phyloP scores from a whole-genome alignment of 1,140 invertebrate species.

The Micrasema longulum region DNA sequence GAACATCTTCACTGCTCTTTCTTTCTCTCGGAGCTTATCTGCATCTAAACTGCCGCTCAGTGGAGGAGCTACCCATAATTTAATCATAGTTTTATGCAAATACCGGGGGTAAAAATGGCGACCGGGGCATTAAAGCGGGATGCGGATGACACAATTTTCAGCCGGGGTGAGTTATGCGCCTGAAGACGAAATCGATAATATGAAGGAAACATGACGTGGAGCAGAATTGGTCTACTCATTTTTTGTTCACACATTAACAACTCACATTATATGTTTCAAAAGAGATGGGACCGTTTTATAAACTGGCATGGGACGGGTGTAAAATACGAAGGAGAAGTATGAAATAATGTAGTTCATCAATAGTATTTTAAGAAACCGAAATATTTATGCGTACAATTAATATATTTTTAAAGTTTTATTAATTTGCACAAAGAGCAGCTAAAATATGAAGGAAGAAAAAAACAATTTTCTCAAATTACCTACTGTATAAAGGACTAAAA shows the following conservation, averaged over 20 bases:
- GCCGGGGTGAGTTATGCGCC: constrained; percentile 37
- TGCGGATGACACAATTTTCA: constrained; percentile 43
- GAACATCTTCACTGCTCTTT: constrained; percentile 4
- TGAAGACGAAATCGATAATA: constrained; percentile 30
- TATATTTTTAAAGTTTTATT: too few species aligned
- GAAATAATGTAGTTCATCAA: too few species aligned
- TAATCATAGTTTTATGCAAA: constrained; percentile 56
- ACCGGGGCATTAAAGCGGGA: constrained; percentile 15
- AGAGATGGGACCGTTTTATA: too few species aligned
- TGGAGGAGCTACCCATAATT: constrained; percentile 49
- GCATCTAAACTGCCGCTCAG: constrained; percentile 53
- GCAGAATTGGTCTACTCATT: not conserved
- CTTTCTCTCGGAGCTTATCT: constrained; percentile 45
- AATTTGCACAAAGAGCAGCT: too few species aligned
- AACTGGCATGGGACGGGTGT: too few species aligned
- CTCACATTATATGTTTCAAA: too few species aligned
- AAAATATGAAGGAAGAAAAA: too few species aligned
- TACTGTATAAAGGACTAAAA: too few species aligned
- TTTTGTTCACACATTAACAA: not conserved
- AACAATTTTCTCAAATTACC: too few species aligned
- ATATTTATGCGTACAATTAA: too few species aligned
- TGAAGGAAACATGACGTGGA: not conserved
- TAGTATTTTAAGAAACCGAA: too few species aligned
- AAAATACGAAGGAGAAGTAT: too few species aligned
- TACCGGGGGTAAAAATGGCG: constrained; percentile 49